Evolutionary conservation across 1,140 invertebrate genomes (phyloP), one percentile per base, ranked within the genome.

Genomic region (Bombus superbus): DNA sequence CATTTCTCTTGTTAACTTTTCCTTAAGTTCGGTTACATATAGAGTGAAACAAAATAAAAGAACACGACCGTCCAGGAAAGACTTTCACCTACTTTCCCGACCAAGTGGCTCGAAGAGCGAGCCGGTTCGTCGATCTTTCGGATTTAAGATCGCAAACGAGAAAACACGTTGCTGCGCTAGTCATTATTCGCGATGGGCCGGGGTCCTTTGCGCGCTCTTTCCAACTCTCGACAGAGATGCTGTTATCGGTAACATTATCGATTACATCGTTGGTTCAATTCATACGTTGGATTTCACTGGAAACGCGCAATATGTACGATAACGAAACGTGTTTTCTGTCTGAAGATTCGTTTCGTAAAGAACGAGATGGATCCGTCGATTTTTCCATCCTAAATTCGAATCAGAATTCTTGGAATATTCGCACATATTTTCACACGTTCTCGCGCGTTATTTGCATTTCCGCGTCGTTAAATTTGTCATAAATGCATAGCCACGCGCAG

Each of bases 151-250:
- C 32, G 32, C 73, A 73, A 84, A 83, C n/a, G 72, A 81, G 82
- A 83, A 8, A 87, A 81, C 85, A 73, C 88, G 80, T 83, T 92
- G 93, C 92, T 89, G 89, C 92, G 86, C 91, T 94, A 94, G 93
- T 93, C 92, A 93, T 92, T 68, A 40, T 38, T 57, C 89, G 89
- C 80, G 85, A 91, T 91, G 88, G 86, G 83, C 88, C 57, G 89
- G 81, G 88, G 86, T 93, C 86, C 88, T 91, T 90, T 92, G 81
- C 85, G 86, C 91, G 88, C 35, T 88, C 62, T 74, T 38, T 57
- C 25, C 44, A 1, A n/a, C 10, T 62, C 59, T n/a, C 59, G 0
- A 62, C 4, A 13, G 28, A 62, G 59, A 62, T 13, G 59, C 59
- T 11, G 57, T 4, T 62, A 28, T 28, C 25, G 0, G 22, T 4